Evolutionary conservation across 2,797 vertebrate genomes (phyloP), one percentile per base, ranked within the genome.

Genomic region (Nyctalus aviator): DNA sequence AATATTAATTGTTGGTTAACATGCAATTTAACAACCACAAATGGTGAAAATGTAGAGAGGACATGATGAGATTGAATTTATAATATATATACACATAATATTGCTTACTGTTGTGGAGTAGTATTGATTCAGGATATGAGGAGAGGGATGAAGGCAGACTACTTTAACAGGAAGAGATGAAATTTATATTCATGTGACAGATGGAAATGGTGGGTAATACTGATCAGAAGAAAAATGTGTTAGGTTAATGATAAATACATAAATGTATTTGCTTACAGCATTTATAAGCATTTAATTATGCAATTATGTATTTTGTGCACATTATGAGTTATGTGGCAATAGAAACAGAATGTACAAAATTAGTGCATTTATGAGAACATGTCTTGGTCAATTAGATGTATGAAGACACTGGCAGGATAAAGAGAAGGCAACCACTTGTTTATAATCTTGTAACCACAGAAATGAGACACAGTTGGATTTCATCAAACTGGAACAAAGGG

Each of bases 301-400:
- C 66, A 91, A 90, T 94, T 94, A 78, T 73, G 41, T 93, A 27
- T 62, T n/a, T 62, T 32, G 30, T 55, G 44, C 44, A 50, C 73
- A 85, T 92, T 92, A 77, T 81, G 44, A 88, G 66, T 72, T 89
- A 78, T 82, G 53, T 69, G 35, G 81, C 82, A 94, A 88, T 66
- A 35, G 71, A 96, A 94, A 94, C 82, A 78, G 83, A 92, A 90
- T 92, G 79, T 82, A 84, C 77, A 73, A 50, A 71, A 91, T 92
- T 59, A 93, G 48, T 82, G 64, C 77, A 73, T 93, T 93, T 92
- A 85, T 93, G 73, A 95, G 62, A 93, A 88, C 82, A 78, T 75
- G 69, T 88, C 79, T 92, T 88, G 27, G 69, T 57, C 85, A 83
- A 72, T 93, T 85, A 94, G 62, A 93, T 73, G 35, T 92, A 66